Evolutionary conservation across 2,797 vertebrate species (phyloP).

Genomic region (Thalassophryne amazonica): DNA sequence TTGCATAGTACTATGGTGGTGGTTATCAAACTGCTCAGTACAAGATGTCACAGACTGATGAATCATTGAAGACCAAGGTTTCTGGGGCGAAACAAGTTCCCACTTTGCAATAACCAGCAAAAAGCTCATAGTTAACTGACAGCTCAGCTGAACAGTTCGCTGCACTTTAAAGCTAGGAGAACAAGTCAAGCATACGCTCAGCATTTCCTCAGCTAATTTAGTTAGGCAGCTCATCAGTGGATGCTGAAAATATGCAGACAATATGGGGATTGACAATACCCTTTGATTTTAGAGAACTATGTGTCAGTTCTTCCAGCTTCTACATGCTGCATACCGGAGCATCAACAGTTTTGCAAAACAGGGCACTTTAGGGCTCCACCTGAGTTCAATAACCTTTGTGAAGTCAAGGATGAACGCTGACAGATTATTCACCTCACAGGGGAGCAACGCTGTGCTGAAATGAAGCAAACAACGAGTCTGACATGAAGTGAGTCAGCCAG

Average conservation of each 20-base stretch:
- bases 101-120: not conserved
- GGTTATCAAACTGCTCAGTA: no score
- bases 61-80: not conserved
- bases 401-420: conserved; percentile 24
- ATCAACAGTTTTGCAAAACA: not conserved
- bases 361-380: conserved; percentile 10
- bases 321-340: not conserved
- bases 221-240: conserved; percentile 14
- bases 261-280: not conserved
- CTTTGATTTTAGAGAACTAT: conserved; percentile 31
- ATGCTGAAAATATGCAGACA: conserved; percentile 11
- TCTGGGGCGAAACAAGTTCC: not conserved
- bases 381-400: conserved; percentile 21
- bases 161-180: conserved; percentile 1
- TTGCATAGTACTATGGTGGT: no score
- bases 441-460: conserved; percentile 22
- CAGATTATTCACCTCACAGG: conserved; percentile 24
- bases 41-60: no score
- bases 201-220: conserved; percentile 29
- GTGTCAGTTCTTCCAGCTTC: not conserved
- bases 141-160: not conserved
- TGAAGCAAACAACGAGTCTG: conserved; percentile 37
- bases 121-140: not conserved
- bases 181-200: conserved; percentile 1
- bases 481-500: conserved; percentile 17